phyloP scores from a whole-genome alignment of 2,888 invertebrate species.

The Drosophila paranaensis region DNA sequence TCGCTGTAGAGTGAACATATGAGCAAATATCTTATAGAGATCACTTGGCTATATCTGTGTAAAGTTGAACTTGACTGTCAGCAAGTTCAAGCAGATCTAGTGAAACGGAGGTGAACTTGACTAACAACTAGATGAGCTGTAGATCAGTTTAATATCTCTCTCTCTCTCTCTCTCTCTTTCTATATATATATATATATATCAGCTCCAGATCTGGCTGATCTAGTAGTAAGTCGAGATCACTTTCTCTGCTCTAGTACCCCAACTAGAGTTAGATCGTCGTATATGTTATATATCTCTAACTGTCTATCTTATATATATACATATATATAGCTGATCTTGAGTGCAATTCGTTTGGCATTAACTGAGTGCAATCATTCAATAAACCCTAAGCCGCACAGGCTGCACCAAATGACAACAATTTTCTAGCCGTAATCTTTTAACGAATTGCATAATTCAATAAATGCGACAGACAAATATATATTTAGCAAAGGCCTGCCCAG shows the following conservation, averaged over 20 bases:
- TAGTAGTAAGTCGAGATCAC: no score
- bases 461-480: conserved; percentile 29
- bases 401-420: conserved; percentile 51
- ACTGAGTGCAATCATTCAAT: conserved; percentile 72
- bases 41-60: no score
- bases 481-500: conserved; percentile 7
- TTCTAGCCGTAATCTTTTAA: conserved; percentile 71
- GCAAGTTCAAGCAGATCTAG: no score
- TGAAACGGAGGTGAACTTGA: no score
- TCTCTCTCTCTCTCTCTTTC: no score
- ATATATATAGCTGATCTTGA: not conserved
- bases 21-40: no score
- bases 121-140: no score
- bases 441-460: conserved; percentile 81
- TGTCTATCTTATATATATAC: not conserved
- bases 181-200: no score
- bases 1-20: no score
- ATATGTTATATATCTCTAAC: not conserved
- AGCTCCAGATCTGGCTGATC: no score
- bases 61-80: no score
- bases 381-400: conserved; percentile 46
- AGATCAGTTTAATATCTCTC: no score
- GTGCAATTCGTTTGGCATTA: conserved; percentile 29
- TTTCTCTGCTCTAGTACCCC: not conserved
- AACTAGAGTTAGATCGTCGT: not conserved